These are phyloP conservation scores for Rhynchophorus ferrugineus DNA, from an alignment of 1,140 invertebrate genomes.

Conservation along the genomic window DNA sequence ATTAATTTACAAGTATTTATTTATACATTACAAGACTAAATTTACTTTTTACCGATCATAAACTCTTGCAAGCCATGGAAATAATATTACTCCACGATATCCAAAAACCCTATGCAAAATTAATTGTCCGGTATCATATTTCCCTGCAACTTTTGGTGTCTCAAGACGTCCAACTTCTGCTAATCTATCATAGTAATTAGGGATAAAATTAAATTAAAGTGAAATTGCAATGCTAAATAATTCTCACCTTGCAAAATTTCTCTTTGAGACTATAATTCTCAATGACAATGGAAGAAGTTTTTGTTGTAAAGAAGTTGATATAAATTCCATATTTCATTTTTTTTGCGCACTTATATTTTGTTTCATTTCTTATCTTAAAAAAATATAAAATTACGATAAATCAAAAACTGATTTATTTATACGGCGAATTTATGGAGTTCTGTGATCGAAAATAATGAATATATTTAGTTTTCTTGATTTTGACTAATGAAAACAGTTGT, in stretches of 20 bases:
- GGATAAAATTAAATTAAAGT: background rate
- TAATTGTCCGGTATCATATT: constrained; percentile 92
- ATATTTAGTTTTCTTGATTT: too few species aligned
- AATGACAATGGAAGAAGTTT: constrained; percentile 11
- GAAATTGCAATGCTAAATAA: background rate
- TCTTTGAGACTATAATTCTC: constrained; percentile 6
- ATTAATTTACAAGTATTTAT: background rate
- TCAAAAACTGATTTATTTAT: too few species aligned
- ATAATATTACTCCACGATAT: constrained; percentile 90
- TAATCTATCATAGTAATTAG: constrained; percentile 48
- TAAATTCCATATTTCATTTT: constrained; percentile 23
- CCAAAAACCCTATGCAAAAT: constrained; percentile 94
- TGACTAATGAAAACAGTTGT: too few species aligned
- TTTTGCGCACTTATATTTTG: too few species aligned
- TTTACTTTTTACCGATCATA: constrained; percentile 55
- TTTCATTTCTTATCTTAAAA: too few species aligned
- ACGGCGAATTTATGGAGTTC: too few species aligned
- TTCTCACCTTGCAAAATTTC: constrained; percentile 19
- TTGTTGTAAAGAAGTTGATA: constrained; percentile 7
- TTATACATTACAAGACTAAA: background rate
- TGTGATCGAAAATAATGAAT: too few species aligned
- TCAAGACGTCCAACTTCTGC: constrained; percentile 76
- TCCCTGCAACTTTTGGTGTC: constrained; percentile 73
- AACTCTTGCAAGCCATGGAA: constrained; percentile 90
- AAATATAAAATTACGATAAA: too few species aligned